Evolutionary conservation across 2,797 vertebrate genomes (phyloP).

Genomic region (Pogonophryne albipinna): DNA sequence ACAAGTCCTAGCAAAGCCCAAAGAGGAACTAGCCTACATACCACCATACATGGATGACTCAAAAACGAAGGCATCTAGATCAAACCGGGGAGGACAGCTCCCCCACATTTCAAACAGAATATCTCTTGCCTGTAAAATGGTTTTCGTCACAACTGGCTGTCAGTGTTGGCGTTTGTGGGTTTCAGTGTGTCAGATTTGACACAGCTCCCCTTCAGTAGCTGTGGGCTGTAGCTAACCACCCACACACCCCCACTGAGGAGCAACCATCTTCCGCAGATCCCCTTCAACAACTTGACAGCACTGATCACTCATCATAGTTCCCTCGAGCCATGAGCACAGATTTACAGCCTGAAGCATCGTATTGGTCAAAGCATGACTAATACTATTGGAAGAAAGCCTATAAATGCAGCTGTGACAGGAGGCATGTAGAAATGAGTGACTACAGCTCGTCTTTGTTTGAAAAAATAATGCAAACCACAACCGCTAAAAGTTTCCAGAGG

Average conservation of each 20-base stretch:
- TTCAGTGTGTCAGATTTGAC: slow-evolving; percentile 71
- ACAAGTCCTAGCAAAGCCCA: slow-evolving; percentile 25
- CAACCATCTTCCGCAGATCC: slow-evolving; percentile 65
- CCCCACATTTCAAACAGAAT: slow-evolving; percentile 46
- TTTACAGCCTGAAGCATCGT: slow-evolving; percentile 42
- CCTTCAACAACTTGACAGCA: slow-evolving; percentile 65
- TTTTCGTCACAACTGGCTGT: slow-evolving; percentile 67
- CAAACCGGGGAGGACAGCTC: slow-evolving; percentile 34
- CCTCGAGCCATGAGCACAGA: slow-evolving; percentile 37
- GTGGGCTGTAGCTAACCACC: slow-evolving; percentile 64
- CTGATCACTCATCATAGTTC: slow-evolving; percentile 66
- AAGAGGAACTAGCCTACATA: slow-evolving; percentile 9
- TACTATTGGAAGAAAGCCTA: slow-evolving; percentile 20
- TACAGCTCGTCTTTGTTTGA: background rate
- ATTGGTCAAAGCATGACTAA: slow-evolving; percentile 59
- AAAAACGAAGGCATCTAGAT: slow-evolving; percentile 36
- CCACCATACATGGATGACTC: slow-evolving; percentile 14
- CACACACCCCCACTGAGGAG: slow-evolving; percentile 61
- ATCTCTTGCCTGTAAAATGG: slow-evolving; percentile 55
- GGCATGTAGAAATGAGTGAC: slow-evolving; percentile 12
- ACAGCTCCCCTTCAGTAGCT: slow-evolving; percentile 62
- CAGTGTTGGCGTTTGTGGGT: slow-evolving; percentile 61
- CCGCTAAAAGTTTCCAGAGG: slow-evolving; percentile 22
- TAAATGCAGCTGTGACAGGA: slow-evolving; percentile 17
- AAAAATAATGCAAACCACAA: slow-evolving; percentile 12